Evolutionary conservation across 2,113 vertebrate species (phyloP).

Genomic region (Cisticola juncidis): DNA sequence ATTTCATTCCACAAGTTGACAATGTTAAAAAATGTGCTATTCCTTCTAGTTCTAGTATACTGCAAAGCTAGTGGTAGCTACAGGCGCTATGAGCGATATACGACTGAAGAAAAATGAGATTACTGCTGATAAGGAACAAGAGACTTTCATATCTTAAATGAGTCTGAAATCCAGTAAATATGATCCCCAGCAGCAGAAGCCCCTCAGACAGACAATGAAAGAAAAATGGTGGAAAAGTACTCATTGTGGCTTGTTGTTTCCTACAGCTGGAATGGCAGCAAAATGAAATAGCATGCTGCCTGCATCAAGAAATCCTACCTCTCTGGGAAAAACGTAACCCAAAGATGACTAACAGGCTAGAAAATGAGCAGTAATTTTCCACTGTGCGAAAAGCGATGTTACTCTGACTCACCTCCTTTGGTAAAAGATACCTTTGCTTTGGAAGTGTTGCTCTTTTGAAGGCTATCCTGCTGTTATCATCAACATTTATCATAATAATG

Average conservation of each 20-base stretch:
- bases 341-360: neutral
- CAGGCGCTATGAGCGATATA: constrained; percentile 22
- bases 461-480: neutral
- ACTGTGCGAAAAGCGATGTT: neutral
- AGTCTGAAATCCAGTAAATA: constrained; percentile 54
- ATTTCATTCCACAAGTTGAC: constrained; percentile 48
- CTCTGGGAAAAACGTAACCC: neutral
- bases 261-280: neutral
- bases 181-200: constrained; percentile 30
- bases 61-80: constrained; percentile 43
- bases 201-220: constrained; percentile 43
- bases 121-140: constrained; percentile 45
- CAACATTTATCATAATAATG: neutral
- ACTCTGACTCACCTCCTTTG: neutral
- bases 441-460: neutral
- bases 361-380: neutral
- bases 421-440: neutral
- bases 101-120: constrained; percentile 57
- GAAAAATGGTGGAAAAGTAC: constrained; percentile 47
- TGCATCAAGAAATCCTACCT: neutral
- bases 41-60: constrained; percentile 44
- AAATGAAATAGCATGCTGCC: constrained; percentile 23
- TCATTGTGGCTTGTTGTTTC: constrained; percentile 4
- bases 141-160: constrained; percentile 51
- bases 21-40: constrained; percentile 53